Evolutionary conservation across 2,888 invertebrate species (phyloP).

Genomic region (Bugulina stolonifera): DNA sequence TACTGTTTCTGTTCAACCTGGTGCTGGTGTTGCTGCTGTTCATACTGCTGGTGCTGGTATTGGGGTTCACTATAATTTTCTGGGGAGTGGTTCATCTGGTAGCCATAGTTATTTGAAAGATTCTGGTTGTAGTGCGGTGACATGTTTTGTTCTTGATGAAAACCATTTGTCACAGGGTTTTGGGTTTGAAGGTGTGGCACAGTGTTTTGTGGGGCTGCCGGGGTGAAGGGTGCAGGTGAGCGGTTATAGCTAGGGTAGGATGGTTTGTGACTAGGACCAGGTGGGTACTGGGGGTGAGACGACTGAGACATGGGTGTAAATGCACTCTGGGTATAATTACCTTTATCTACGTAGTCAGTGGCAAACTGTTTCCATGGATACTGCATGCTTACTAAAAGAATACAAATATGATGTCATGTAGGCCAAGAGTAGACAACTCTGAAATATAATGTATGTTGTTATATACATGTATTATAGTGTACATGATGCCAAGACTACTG

Average conservation of each 20-base stretch:
- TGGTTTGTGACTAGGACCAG: background rate
- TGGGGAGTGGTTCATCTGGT: background rate
- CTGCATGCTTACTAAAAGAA: background rate
- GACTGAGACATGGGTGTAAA: background rate
- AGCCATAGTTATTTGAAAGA: background rate
- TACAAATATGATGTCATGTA: too few species aligned
- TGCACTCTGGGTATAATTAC: background rate
- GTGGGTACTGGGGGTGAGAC: background rate
- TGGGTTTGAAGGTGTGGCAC: background rate
- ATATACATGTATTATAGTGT: too few species aligned
- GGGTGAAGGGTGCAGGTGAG: slow-evolving; percentile 9
- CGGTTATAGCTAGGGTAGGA: slow-evolving; percentile 16
- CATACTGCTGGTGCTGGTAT: background rate
- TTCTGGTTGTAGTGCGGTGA: background rate
- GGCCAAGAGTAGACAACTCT: too few species aligned
- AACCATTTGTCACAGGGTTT: too few species aligned
- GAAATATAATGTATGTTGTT: too few species aligned
- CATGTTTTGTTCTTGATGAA: background rate
- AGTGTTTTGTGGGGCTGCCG: background rate
- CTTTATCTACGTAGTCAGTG: slow-evolving; percentile 12
- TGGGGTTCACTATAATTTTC: background rate
- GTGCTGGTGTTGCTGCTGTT: background rate
- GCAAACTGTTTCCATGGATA: slow-evolving; percentile 9
- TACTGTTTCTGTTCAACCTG: background rate
- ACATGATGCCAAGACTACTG: too few species aligned